These are phyloP conservation scores for Rhamphomyia laevipes DNA, from an alignment of 2,888 invertebrate genomes.

Conservation along the genomic window DNA sequence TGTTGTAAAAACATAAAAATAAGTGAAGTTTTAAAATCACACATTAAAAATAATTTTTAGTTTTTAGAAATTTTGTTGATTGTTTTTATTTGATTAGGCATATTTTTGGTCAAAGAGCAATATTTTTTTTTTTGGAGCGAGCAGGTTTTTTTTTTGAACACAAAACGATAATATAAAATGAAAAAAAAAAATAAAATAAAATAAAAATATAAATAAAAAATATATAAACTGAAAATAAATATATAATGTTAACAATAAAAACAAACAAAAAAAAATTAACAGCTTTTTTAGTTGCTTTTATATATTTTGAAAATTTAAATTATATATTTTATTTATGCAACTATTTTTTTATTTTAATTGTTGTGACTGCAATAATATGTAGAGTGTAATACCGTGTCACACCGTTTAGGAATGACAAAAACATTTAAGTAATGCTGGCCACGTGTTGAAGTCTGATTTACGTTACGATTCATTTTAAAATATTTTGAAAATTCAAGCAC, in stretches of 20 bases:
- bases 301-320: not conserved
- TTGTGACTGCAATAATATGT: too few species aligned
- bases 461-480: too few species aligned
- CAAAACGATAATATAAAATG: constrained; percentile 10
- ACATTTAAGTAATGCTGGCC: too few species aligned
- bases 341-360: not conserved
- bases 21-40: not conserved
- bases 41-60: not conserved
- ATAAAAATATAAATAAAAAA: constrained; percentile 18
- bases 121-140: constrained; percentile 8
- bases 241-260: constrained; percentile 4
- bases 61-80: not conserved
- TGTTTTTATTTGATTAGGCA: not conserved
- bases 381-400: too few species aligned
- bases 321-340: not conserved
- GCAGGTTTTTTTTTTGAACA: constrained; percentile 11
- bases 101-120: constrained; percentile 5
- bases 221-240: constrained; percentile 14
- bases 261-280: not conserved
- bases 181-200: constrained; percentile 14
- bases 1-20: not conserved
- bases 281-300: not conserved
- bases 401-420: too few species aligned
- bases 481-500: too few species aligned
- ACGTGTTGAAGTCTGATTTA: too few species aligned